These are phyloP conservation scores for Paraescarpia echinospica DNA, from an alignment of 1,140 invertebrate species.

Conservation along the genomic window DNA sequence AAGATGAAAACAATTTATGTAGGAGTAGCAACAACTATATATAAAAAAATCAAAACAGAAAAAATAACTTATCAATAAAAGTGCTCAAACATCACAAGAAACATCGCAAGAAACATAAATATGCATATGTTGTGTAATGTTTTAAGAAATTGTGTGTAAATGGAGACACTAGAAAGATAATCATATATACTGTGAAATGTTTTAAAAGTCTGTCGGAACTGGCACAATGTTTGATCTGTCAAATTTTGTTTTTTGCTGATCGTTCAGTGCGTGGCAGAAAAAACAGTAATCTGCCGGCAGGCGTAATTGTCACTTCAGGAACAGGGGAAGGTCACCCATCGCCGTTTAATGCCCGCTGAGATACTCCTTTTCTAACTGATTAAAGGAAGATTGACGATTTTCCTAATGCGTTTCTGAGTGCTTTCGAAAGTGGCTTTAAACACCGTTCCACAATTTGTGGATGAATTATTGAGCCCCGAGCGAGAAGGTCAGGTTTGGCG, in stretches of 20 bases:
- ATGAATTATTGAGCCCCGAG: background rate
- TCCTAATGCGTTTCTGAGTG: background rate
- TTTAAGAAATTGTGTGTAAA: background rate
- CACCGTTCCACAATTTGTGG: background rate
- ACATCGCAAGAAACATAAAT: background rate
- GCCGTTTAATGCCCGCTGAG: background rate
- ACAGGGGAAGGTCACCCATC: background rate
- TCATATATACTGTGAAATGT: background rate
- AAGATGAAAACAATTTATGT: too few relatives aligned
- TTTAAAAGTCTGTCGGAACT: background rate
- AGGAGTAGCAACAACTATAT: too few relatives aligned
- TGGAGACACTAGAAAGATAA: background rate
- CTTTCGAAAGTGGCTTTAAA: background rate
- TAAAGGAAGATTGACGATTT: slow-evolving; percentile 1
- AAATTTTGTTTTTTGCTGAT: too few relatives aligned
- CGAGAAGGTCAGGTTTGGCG: background rate
- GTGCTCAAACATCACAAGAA: background rate
- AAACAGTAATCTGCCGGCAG: background rate
- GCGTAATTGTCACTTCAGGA: background rate
- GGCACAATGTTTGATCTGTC: background rate
- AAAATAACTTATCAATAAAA: background rate
- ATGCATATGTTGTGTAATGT: background rate
- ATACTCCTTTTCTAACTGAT: background rate
- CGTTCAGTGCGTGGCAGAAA: background rate
- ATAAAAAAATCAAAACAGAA: background rate